Evolutionary conservation across 2,888 invertebrate species (phyloP).

Genomic region (Drosophila buzzatii): DNA sequence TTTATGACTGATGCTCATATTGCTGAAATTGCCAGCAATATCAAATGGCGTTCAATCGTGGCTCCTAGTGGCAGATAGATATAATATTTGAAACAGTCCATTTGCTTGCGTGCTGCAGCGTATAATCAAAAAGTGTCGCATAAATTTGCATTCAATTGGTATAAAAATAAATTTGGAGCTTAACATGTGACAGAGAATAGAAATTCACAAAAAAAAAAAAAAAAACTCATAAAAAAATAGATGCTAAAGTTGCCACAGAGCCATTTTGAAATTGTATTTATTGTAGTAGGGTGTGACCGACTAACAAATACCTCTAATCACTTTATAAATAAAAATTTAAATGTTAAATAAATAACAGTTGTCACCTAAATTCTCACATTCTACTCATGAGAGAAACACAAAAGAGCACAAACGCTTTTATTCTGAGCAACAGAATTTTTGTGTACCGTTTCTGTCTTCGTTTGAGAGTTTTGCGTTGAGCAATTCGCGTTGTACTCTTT

Average conservation of each 20-base stretch:
- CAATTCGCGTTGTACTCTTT: too few relatives aligned
- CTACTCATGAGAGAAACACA: too few relatives aligned
- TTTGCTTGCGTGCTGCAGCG: constrained; percentile 23
- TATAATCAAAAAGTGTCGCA: neutral
- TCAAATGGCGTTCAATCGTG: constrained; percentile 21
- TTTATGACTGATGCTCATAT: constrained; percentile 61
- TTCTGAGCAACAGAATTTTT: too few relatives aligned
- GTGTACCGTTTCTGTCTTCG: too few relatives aligned
- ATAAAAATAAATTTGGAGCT: neutral
- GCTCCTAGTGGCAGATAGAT: constrained; percentile 11
- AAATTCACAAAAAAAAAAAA: neutral
- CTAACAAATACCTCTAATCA: neutral
- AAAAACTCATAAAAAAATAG: neutral
- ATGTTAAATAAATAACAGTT: too few relatives aligned
- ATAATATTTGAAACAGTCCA: constrained; percentile 20
- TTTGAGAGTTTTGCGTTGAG: too few relatives aligned
- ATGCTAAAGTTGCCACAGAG: neutral
- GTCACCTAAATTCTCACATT: too few relatives aligned
- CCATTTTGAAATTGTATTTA: neutral
- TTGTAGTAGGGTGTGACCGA: neutral
- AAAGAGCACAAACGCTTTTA: too few relatives aligned
- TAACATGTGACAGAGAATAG: neutral
- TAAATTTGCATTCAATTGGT: neutral
- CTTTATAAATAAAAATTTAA: too few relatives aligned
- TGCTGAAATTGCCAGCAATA: constrained; percentile 13